A percentile compares a stretch with the other conserved stretches of the same genome.
These are phyloP conservation scores for Alloplasta piceator DNA, from an alignment of 2,888 invertebrate genomes.

Conservation along the genomic window DNA sequence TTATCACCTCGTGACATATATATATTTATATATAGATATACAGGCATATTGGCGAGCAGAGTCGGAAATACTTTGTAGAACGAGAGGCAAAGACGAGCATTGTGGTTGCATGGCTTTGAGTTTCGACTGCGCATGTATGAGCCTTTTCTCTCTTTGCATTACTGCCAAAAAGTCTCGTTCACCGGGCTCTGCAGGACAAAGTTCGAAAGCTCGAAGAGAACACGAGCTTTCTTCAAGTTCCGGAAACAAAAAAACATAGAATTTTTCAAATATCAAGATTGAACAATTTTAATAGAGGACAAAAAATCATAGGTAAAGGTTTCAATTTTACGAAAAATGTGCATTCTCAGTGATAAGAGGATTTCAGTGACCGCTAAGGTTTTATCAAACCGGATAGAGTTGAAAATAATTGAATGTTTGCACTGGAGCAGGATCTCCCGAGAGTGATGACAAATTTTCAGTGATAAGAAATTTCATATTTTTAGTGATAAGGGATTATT, in stretches of 20 bases:
- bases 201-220: conserved; percentile 7
- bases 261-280: background rate
- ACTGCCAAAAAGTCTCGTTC: background rate
- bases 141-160: conserved; percentile 29
- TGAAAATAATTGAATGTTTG: too few relatives aligned
- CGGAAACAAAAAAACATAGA: background rate
- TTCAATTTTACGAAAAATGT: background rate
- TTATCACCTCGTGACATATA: background rate
- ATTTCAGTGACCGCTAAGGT: background rate
- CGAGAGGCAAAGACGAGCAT: conserved; percentile 38
- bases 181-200: background rate
- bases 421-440: background rate
- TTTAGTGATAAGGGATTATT: background rate
- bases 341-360: background rate
- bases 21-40: conserved; percentile 7
- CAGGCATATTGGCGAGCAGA: conserved; percentile 30
- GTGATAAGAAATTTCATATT: background rate
- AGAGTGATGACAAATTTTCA: background rate
- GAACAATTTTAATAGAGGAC: background rate
- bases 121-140: conserved; percentile 54
- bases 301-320: conserved; percentile 5
- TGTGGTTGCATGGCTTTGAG: conserved; percentile 25
- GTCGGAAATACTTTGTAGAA: conserved; percentile 59
- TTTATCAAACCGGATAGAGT: background rate
- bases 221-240: background rate